Percentiles rank a stretch among this genome's conserved stretches.
These are phyloP conservation scores for Embiotoca jacksoni DNA, from an alignment of 2,113 vertebrate genomes.

Conservation along the genomic window DNA sequence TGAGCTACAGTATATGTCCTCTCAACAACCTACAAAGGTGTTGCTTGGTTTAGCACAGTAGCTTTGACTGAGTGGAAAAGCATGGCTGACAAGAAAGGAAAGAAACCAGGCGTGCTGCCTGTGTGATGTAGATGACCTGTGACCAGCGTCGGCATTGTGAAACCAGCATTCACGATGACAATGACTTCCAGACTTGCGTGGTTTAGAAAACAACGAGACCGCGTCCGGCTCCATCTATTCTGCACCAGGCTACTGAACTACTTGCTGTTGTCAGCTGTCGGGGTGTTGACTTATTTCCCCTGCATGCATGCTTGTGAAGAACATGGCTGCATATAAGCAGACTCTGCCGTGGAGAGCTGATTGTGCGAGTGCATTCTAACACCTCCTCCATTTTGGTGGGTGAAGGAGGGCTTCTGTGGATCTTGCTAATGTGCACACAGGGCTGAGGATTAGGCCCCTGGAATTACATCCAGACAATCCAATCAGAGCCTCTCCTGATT, in stretches of 20 bases:
- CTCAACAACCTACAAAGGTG: conserved; percentile 3
- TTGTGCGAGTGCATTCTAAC: background rate
- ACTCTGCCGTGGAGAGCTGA: background rate
- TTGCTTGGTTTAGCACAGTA: conserved; percentile 38
- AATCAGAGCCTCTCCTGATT: conserved; percentile 71
- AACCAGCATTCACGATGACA: conserved; percentile 49
- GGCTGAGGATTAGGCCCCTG: conserved; percentile 72
- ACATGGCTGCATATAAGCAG: conserved; percentile 41
- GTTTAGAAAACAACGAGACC: conserved; percentile 57
- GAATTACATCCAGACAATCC: conserved; percentile 79
- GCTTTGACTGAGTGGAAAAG: conserved; percentile 39
- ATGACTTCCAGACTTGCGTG: conserved; percentile 64
- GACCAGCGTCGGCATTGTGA: conserved; percentile 41
- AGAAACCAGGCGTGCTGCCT: conserved; percentile 41
- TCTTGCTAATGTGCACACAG: conserved; percentile 71
- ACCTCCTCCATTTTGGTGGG: conserved; percentile 32
- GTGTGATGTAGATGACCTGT: conserved; percentile 64
- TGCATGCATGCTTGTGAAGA: conserved; percentile 46
- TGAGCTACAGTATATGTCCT: background rate
- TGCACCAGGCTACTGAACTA: conserved; percentile 26
- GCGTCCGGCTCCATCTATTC: conserved; percentile 40
- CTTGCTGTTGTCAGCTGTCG: conserved; percentile 60
- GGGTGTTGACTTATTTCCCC: conserved; percentile 53
- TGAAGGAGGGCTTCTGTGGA: conserved; percentile 36
- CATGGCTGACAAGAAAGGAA: conserved; percentile 43